phyloP scores from a whole-genome alignment of 1,140 invertebrate genomes.

The Ceratoteleas bidentatus region DNA sequence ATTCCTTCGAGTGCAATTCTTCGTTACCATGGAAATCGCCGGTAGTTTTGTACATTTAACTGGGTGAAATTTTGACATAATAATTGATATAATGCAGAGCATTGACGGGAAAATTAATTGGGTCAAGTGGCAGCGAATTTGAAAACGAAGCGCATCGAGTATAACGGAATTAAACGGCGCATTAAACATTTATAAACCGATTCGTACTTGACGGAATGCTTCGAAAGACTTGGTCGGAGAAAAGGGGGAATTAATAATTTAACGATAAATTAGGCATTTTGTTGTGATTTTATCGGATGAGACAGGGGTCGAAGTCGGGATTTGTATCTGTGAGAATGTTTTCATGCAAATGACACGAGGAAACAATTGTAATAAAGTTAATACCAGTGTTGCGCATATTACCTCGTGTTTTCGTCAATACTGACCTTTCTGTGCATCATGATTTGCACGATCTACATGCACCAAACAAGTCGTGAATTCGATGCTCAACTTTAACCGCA shows the following conservation, averaged over 20 bases:
- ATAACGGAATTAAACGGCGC: constrained; percentile 11
- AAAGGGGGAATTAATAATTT: constrained; percentile 4
- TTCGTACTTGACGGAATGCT: not conserved
- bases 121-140: constrained; percentile 28
- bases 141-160: not conserved
- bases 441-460: constrained; percentile 57
- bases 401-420: constrained; percentile 51
- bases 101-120: constrained; percentile 27
- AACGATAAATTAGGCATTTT: constrained; percentile 29
- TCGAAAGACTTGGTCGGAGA: not conserved
- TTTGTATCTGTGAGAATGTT: constrained; percentile 47
- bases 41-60: too few species aligned
- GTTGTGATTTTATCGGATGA: constrained; percentile 33
- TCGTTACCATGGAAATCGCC: constrained; percentile 20
- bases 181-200: constrained; percentile 1
- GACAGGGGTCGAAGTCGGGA: not conserved
- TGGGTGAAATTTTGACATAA: constrained; percentile 14
- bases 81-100: constrained; percentile 27
- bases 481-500: constrained; percentile 43
- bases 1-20: constrained; percentile 33
- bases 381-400: constrained; percentile 34
- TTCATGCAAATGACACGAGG: constrained; percentile 46
- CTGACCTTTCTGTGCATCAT: constrained; percentile 57
- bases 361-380: constrained; percentile 54
- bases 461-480: constrained; percentile 51